Evolutionary conservation across 2,113 vertebrate genomes (phyloP).

Genomic region (Orcinus orca): DNA sequence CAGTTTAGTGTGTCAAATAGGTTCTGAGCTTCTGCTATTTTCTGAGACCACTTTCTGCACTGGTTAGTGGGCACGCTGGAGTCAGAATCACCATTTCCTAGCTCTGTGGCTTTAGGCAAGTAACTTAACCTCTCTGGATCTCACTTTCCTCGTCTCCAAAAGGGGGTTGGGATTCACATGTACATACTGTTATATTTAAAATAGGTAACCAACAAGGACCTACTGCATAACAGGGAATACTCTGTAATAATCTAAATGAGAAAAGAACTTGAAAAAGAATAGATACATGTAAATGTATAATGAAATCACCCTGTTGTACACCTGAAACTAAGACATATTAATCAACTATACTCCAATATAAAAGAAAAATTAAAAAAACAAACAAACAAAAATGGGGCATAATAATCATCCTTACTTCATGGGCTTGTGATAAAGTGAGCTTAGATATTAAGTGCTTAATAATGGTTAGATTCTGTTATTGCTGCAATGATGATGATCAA

Average conservation of each 20-base stretch:
- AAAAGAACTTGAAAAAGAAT: not conserved
- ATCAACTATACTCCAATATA: not conserved
- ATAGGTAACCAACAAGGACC: not conserved
- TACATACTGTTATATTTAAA: not conserved
- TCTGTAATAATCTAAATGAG: not conserved
- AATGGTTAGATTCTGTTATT: too few species aligned
- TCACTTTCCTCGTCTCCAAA: not conserved
- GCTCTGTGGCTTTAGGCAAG: not conserved
- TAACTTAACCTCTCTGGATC: not conserved
- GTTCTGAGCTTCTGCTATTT: not conserved
- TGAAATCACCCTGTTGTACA: not conserved
- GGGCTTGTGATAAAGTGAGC: not conserved
- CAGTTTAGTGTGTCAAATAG: not conserved
- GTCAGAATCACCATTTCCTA: not conserved
- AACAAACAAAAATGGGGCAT: not conserved
- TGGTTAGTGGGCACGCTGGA: rapidly evolving
- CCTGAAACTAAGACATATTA: not conserved
- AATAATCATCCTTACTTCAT: rapidly evolving
- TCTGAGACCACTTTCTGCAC: not conserved
- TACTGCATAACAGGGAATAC: not conserved
- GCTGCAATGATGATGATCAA: not conserved
- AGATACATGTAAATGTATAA: not conserved
- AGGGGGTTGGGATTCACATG: not conserved
- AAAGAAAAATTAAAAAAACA: not conserved
- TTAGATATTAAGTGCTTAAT: not conserved